These are phyloP conservation scores for Aegithalos caudatus DNA, from an alignment of 2,113 vertebrate genomes.

Conservation along the genomic window DNA sequence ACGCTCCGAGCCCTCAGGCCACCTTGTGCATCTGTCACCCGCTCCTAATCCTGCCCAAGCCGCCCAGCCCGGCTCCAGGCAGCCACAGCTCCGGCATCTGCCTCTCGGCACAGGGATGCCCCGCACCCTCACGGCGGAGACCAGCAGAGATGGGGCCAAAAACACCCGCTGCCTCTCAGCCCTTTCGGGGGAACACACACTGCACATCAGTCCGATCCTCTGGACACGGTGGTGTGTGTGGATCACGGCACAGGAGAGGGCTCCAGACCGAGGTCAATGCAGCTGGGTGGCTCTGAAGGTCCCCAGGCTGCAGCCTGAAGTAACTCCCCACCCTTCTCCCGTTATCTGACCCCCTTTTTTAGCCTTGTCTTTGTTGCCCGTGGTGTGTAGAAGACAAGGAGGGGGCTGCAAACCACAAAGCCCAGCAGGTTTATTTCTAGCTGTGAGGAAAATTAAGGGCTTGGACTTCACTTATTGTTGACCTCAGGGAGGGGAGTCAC, in stretches of 20 bases:
- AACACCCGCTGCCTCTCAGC: not conserved
- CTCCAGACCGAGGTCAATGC: not conserved
- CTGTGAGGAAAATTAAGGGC: not conserved
- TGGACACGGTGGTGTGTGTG: fast-evolving
- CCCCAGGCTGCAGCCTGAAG: not conserved
- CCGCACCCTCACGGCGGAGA: not conserved
- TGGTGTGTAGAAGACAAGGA: fast-evolving
- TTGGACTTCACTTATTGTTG: not conserved
- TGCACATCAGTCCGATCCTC: not conserved
- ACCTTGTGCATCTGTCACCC: conserved; percentile 23
- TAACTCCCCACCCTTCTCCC: not conserved
- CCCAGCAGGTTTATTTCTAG: not conserved
- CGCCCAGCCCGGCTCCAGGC: not conserved
- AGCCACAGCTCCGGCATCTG: not conserved
- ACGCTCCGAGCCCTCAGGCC: not conserved
- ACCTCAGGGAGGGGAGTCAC: fast-evolving
- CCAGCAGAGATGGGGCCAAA: not conserved
- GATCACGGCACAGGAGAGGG: fast-evolving
- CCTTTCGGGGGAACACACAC: too few relatives aligned
- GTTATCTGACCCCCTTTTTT: not conserved
- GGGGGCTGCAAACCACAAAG: not conserved
- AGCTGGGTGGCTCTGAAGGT: not conserved
- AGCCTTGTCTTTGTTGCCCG: not conserved
- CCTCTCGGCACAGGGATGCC: not conserved
- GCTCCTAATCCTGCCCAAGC: not conserved